A percentile compares a stretch with the other conserved stretches of the same genome.
Evolutionary conservation across 2,888 invertebrate genomes (phyloP).

Genomic region (Chesias legatella): DNA sequence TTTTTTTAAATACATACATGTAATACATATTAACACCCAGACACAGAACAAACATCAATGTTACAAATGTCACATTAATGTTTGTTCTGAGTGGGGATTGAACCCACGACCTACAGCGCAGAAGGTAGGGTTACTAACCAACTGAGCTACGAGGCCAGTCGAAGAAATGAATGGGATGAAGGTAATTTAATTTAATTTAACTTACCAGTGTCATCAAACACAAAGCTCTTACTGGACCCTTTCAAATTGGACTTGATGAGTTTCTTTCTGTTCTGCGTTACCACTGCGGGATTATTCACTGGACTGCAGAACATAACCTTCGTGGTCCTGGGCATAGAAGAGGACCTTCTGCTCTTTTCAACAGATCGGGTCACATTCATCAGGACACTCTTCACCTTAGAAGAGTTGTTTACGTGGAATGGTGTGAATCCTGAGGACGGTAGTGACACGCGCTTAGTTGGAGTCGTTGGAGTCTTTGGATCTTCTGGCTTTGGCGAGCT

Average conservation of each 20-base stretch:
- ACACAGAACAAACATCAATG: too few species aligned
- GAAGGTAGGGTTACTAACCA: too few species aligned
- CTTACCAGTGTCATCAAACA: constrained; percentile 64
- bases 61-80: too few species aligned
- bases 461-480: constrained; percentile 41
- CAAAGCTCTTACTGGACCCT: constrained; percentile 72
- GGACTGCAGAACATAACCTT: constrained; percentile 74
- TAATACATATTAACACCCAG: too few species aligned
- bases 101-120: too few species aligned
- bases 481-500: constrained; percentile 19
- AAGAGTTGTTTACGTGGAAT: constrained; percentile 41
- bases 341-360: constrained; percentile 49
- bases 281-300: constrained; percentile 44
- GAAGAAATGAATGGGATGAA: too few species aligned
- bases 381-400: constrained; percentile 44
- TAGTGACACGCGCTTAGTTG: constrained; percentile 39
- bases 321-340: constrained; percentile 40
- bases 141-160: too few species aligned
- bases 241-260: constrained; percentile 73
- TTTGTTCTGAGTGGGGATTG: too few species aligned
- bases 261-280: constrained; percentile 51
- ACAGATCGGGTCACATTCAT: constrained; percentile 63
- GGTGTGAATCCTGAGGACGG: constrained; percentile 65
- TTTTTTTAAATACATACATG: too few species aligned
- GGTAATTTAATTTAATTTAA: too few species aligned